Conservation (phyloP, 2,113 vertebrate genomes). For the Amblyopsis rosae region DNA sequence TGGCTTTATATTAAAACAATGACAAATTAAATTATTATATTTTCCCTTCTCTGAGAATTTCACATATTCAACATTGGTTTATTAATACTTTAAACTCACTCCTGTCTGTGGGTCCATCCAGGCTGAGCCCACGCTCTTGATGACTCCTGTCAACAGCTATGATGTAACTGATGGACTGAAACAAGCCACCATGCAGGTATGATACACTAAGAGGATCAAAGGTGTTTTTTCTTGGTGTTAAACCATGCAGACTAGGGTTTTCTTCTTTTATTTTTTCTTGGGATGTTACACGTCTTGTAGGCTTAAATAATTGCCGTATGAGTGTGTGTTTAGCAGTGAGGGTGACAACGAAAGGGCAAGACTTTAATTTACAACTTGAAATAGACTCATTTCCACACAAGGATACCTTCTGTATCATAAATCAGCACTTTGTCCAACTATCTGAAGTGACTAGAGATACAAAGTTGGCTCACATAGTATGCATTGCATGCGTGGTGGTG, state of each 20-base stretch:
- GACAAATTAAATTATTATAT: too few species aligned
- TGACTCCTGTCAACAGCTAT: not conserved
- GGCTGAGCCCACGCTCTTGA: constrained; percentile 27
- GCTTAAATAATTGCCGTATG: not conserved
- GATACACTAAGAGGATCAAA: not conserved
- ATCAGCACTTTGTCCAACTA: not conserved
- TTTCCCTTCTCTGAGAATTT: too few species aligned
- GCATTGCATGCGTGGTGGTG: too few species aligned
- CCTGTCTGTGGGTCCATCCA: constrained; percentile 5
- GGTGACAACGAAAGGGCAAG: not conserved
- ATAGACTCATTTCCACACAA: not conserved
- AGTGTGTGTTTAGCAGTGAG: too few species aligned
- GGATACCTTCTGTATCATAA: not conserved
- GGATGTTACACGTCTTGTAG: too few species aligned
- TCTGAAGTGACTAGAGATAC: not conserved
- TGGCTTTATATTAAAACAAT: not conserved
- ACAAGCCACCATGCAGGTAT: constrained; percentile 22
- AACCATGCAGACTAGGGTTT: not conserved
- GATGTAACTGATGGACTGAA: constrained; percentile 12
- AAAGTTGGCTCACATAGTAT: not conserved
- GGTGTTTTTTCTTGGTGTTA: not conserved
- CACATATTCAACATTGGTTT: not conserved
- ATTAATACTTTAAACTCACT: not conserved
- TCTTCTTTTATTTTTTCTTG: too few species aligned
- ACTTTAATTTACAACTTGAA: not conserved